Percentiles rank a stretch among this genome's conserved stretches.
Evolutionary conservation across 2,113 vertebrate species (phyloP).

Genomic region (Microcebus murinus): DNA sequence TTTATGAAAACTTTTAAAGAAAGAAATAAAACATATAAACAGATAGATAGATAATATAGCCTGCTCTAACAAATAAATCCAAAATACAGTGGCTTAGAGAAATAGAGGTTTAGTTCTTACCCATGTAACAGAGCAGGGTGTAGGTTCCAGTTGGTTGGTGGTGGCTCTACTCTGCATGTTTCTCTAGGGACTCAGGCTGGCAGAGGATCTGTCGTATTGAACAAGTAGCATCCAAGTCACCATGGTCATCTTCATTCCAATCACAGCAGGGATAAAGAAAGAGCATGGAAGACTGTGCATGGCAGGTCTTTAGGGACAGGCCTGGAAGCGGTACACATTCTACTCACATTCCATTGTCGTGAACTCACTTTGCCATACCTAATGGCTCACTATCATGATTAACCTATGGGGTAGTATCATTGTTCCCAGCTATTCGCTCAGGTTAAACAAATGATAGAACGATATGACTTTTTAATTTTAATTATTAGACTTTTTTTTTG

Average conservation of each 20-base stretch:
- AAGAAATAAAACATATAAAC: not conserved
- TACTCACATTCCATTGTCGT: not conserved
- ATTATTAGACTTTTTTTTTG: constrained; percentile 26
- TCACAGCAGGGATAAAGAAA: not conserved
- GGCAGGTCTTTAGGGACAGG: not conserved
- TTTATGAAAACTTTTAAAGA: not conserved
- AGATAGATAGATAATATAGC: not conserved
- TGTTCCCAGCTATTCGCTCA: not conserved
- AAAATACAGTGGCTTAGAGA: not conserved
- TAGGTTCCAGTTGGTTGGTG: not conserved
- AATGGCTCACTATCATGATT: not conserved
- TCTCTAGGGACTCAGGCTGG: not conserved
- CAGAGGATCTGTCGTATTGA: not conserved
- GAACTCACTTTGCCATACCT: not conserved
- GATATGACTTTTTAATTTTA: constrained; percentile 25
- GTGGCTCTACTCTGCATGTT: not conserved
- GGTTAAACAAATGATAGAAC: not conserved
- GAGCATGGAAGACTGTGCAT: not conserved
- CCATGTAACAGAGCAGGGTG: not conserved
- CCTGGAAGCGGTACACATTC: not conserved
- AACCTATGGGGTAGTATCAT: not conserved
- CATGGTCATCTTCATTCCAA: not conserved
- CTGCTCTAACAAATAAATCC: not conserved
- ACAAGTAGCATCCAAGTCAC: not conserved
- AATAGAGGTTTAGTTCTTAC: not conserved